Evolutionary conservation across 2,888 invertebrate genomes (phyloP).

Genomic region (Thymelicus lineola): DNA sequence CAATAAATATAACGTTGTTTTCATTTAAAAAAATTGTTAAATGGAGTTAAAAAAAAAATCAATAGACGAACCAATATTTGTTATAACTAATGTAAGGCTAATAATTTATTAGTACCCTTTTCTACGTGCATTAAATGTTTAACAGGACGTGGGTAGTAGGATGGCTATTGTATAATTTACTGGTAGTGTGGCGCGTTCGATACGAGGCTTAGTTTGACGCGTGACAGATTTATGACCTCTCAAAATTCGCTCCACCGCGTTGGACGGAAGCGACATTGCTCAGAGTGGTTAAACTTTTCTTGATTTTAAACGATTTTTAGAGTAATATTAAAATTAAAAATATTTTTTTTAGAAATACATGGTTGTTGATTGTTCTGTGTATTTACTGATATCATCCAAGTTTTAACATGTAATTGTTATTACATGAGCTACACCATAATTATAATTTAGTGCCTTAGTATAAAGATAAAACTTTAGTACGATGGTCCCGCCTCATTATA

Average conservation of each 20-base stretch:
- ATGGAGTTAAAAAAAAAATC: too few species aligned
- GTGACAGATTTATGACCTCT: conserved; percentile 81
- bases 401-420: too few species aligned
- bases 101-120: conserved; percentile 5
- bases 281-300: conserved; percentile 17
- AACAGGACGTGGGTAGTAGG: conserved; percentile 44
- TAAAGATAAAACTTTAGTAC: too few species aligned
- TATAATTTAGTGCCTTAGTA: too few species aligned
- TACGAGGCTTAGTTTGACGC: conserved; percentile 83
- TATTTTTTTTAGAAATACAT: background rate
- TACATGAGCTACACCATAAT: too few species aligned
- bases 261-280: conserved; percentile 26
- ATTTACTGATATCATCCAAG: too few species aligned
- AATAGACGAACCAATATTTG: conserved; percentile 14
- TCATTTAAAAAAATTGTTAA: too few species aligned
- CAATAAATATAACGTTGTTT: too few species aligned
- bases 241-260: conserved; percentile 72
- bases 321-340: background rate
- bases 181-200: conserved; percentile 74
- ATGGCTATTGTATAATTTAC: conserved; percentile 77
- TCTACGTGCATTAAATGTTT: background rate
- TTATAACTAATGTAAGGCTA: background rate
- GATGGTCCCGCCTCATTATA: too few species aligned
- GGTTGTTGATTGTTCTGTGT: too few species aligned
- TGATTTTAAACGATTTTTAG: background rate